Evolutionary conservation across 2,888 invertebrate species (phyloP), one percentile per base, ranked within the genome.

Genomic region (Lithophane leautieri): DNA sequence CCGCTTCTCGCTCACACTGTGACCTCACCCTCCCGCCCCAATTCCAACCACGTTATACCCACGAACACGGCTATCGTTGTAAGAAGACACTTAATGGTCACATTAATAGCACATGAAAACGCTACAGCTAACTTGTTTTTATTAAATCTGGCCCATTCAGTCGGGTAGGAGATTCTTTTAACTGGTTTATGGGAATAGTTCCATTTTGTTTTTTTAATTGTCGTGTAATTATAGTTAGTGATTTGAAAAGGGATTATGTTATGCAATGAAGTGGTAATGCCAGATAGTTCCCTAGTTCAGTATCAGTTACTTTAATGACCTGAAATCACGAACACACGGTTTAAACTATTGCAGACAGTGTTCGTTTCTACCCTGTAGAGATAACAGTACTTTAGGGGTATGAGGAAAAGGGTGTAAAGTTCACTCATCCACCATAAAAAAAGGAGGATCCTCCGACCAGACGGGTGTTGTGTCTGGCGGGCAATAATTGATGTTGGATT

Each of bases 21-120:
- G 7, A 76, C 82, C 44, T 16, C 22, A 4, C 28, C 60, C 12
- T 25, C 3, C 3, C 77, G 82, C 70, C 77, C 88, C 76, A 86
- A 52, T 86, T 87, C 73, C 75, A 34, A 71, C 78, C 65, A 61
- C 77, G 78, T 56, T 77, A 68, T 67, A 77, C 77, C 81, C 72
- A 84, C 76, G 44, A 84, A 83, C 86, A 86, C 63, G 71, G 70
- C 81, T 78, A 79, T 87, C 77, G 77, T 56, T 77, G 86, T 86
- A 86, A 86, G 88, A 84, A 88, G 82, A 86, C 79, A 86, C 78
- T 77, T 86, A 87, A 87, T 87, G 82, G 80, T 61, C 34, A 34
- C 82, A 86, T 88, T 86, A 82, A 87, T 86, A 82, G 82, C 84
- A 79, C 63, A 78, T 73, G 75, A 76, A 82, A 73, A 72, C 78